Base-by-base conservation (phyloP, 2,113 vertebrate genomes). In the Willisornis vidua region DNA sequence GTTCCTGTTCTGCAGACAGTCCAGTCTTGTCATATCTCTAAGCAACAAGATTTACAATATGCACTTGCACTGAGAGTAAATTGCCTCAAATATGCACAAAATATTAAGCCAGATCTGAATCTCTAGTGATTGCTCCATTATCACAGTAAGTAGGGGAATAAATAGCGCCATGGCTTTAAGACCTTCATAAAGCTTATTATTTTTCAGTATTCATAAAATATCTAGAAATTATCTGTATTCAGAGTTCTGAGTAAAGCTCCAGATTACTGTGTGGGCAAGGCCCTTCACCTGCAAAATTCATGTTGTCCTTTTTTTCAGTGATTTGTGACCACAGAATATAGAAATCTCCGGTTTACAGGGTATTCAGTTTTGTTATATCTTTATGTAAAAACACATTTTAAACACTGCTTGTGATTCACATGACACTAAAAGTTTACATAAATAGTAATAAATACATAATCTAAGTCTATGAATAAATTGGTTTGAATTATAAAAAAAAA, bases 21-120 rank as follows among this genome's bases (percentile, higher is more conserved):
- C 65, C 65, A 59, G 39, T 59, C 52, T 87, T 91, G 45, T 41
- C 67, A 62, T 16, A 82, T 95, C 71, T 94, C 91, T 93, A 95
- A 96, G 93, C 85, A 94, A 94, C 93, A 82, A 87, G 66, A 93
- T 87, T 67, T 92, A 39, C 71, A 87, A 91, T 54, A 89, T 79
- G 41, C 49, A 70, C n/a, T 84, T 83, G 46, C 61, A 85, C 19
- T 62, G 17, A 82, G 55, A 86, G 28, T 68, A 84, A 92, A 96
- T 87, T 89, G 48, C 52, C 31, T 89, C 80, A 87, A 84, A 87
- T 71, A 18, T 49, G 49, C 89, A 91, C 58, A 94, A 94, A 65
- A 82, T 93, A 93, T 94, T 57, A 87, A 93, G 48, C 41, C 49
- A 82, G n/a, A 66, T 43, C 31, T 5, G 3, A 61, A 79, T 87